phyloP scores from a whole-genome alignment of 1,140 invertebrate genomes.

The Brachionus sp. region DNA sequence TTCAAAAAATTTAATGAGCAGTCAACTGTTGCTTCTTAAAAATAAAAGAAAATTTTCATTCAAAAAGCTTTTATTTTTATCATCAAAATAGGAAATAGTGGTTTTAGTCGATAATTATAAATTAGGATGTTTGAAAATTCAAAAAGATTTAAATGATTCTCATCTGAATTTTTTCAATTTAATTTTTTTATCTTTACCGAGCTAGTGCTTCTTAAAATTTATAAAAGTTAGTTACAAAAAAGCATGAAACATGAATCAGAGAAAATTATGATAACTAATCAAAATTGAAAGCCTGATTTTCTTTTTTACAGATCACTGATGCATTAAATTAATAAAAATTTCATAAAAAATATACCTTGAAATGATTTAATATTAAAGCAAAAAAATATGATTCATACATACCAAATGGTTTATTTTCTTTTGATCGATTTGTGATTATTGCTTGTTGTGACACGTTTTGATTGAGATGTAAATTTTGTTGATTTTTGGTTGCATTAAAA shows the following conservation, averaged over 20 bases:
- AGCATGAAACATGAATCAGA: neutral
- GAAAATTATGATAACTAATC: neutral
- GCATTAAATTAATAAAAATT: neutral
- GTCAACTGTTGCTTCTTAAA: too few species aligned
- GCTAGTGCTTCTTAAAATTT: too few species aligned
- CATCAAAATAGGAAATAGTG: too few species aligned
- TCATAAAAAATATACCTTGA: neutral
- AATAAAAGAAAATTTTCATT: too few species aligned
- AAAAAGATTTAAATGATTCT: too few species aligned
- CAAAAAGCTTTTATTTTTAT: too few species aligned
- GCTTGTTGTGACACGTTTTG: neutral
- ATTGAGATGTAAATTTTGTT: neutral
- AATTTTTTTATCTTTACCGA: too few species aligned
- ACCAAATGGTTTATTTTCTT: slow-evolving; percentile 40
- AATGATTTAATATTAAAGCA: neutral
- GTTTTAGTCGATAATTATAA: too few species aligned
- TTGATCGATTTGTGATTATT: slow-evolving; percentile 47
- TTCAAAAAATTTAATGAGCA: too few species aligned
- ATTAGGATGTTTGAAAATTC: too few species aligned
- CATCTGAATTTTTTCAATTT: too few species aligned
- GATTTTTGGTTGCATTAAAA: neutral
- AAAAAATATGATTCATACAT: neutral
- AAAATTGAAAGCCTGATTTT: neutral
- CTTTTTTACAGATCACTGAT: neutral
- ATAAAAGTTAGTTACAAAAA: neutral